Evolutionary conservation across 2,113 vertebrate genomes (phyloP).

Genomic region (Chloropsis cyanopogon): DNA sequence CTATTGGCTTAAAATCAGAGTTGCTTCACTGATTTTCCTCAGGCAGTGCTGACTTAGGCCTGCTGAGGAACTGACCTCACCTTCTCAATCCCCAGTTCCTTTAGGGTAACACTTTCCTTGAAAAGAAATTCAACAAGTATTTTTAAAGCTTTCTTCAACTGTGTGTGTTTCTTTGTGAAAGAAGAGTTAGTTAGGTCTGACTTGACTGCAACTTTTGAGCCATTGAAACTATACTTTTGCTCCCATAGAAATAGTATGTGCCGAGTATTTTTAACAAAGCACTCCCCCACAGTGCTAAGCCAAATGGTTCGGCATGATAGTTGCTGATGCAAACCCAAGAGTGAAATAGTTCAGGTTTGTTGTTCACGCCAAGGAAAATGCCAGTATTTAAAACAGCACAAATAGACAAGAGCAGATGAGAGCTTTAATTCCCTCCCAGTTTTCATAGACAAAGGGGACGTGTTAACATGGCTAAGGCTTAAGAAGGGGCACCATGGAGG

Average conservation of each 20-base stretch:
- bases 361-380: conserved; percentile 35
- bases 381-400: conserved; percentile 28
- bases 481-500: not conserved
- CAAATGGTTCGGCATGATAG: not conserved
- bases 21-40: not conserved
- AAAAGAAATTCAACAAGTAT: conserved; percentile 30
- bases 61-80: not conserved
- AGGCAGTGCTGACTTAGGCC: not conserved
- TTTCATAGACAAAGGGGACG: not conserved
- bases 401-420: conserved; percentile 47
- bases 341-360: conserved; percentile 31
- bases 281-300: not conserved
- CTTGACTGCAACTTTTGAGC: not conserved
- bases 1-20: not conserved
- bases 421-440: conserved; percentile 1
- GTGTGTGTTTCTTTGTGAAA: not conserved
- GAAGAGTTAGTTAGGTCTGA: not conserved
- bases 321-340: conserved; percentile 16
- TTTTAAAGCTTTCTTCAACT: not conserved
- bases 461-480: not conserved
- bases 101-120: not conserved
- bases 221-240: not conserved
- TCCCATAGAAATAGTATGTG: not conserved
- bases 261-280: conserved; percentile 40
- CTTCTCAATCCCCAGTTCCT: not conserved